Percentiles rank a stretch among this genome's conserved stretches.
Evolutionary conservation across 2,113 vertebrate genomes (phyloP).

Genomic region (Tonatia bakeri): DNA sequence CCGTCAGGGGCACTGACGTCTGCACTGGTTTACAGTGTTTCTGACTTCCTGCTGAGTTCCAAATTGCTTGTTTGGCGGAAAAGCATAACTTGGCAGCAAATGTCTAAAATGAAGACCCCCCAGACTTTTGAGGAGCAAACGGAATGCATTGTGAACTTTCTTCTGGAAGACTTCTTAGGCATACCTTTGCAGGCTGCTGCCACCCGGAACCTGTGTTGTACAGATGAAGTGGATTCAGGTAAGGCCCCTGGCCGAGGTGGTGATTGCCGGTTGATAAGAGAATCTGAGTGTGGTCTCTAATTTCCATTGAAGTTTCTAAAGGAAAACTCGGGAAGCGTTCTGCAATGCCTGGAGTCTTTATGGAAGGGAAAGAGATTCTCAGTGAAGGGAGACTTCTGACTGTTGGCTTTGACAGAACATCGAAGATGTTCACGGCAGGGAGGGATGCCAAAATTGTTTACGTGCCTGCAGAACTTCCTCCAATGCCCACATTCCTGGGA

Average conservation of each 20-base stretch:
- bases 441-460: not conserved
- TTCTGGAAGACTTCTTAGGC: not conserved
- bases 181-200: rapidly evolving
- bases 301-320: conserved; percentile 24
- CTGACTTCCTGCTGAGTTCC: conserved; percentile 17
- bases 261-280: not conserved
- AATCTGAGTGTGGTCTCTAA: not conserved
- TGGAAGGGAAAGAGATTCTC: not conserved
- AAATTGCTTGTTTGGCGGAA: not conserved
- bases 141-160: not conserved
- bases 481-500: not conserved
- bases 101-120: conserved; percentile 56
- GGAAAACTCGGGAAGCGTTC: not conserved
- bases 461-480: not conserved
- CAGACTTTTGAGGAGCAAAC: conserved; percentile 76
- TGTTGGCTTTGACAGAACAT: not conserved
- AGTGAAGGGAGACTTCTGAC: not conserved
- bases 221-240: conserved; percentile 24
- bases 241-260: not conserved
- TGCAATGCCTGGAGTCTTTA: not conserved
- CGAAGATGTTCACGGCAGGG: not conserved
- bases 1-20: not conserved
- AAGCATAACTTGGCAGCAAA: not conserved
- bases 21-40: not conserved
- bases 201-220: rapidly evolving